phyloP scores from a whole-genome alignment of 2,888 invertebrate species.

The Carcina quercana region DNA sequence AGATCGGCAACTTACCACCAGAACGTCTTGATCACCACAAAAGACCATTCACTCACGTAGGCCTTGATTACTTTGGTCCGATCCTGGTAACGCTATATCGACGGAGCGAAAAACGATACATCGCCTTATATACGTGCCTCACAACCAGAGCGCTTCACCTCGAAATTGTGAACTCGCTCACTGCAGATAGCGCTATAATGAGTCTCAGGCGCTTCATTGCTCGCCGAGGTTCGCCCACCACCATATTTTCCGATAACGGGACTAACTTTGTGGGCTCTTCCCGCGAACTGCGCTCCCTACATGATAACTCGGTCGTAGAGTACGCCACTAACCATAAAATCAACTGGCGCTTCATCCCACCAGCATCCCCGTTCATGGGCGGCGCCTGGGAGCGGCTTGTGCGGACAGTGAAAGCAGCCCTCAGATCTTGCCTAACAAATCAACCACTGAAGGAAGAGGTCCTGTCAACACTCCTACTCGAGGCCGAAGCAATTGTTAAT shows the following conservation, averaged over 20 bases:
- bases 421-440: conserved; percentile 3
- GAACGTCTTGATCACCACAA: conserved; percentile 10
- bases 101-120: too few species aligned
- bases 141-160: conserved; percentile 3
- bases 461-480: too few species aligned
- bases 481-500: too few species aligned
- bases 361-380: conserved; percentile 7
- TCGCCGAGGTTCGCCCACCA: conserved; percentile 10
- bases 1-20: too few species aligned
- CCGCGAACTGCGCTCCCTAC: too few species aligned
- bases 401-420: neutral
- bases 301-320: too few species aligned
- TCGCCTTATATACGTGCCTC: conserved; percentile 12
- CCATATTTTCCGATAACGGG: conserved; percentile 11
- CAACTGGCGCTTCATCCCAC: conserved; percentile 6
- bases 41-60: conserved; percentile 9
- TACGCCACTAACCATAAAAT: too few species aligned
- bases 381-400: conserved; percentile 7
- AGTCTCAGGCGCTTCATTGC: conserved; percentile 10
- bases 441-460: conserved; percentile 7
- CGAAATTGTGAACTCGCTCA: neutral
- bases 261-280: too few species aligned
- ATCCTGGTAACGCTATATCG: too few species aligned
- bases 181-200: conserved; percentile 6
- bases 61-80: conserved; percentile 9